Base-by-base conservation (phyloP, 2,797 vertebrate species). In the Numenius phaeopus region DNA sequence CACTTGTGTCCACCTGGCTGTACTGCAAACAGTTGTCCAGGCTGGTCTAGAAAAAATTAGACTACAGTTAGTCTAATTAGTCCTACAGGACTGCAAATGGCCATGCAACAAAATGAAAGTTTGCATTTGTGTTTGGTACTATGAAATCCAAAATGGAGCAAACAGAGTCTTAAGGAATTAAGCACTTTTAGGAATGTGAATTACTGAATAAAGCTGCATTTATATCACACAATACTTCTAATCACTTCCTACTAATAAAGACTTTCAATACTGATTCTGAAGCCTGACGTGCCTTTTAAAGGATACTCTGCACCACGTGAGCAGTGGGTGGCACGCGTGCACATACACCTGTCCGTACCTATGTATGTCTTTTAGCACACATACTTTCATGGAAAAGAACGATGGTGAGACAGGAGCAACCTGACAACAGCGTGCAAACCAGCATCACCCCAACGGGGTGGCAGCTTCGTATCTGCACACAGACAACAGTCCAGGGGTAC, bases 391-490 rank as follows among this genome's bases (percentile, higher is more conserved):
- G 29, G 71, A 88, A 94, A 79, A 3, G 13, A 44, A 49, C 8
- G 14, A 50, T 40, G 37, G 24, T 52, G 72, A 80, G n/a, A 77
- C 50, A 77, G 39, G n/a, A 88, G 14, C 11, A 80, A 40, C 15
- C 29, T 16, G 19, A 52, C 5, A 12, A 61, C 44, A 42, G 19
- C 2, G 8, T 42, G 21, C 49, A 46, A 72, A 67, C 29, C 30
- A 49, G 32, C 1, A 1, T 29, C 69, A 42, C 4, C 24, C 30
- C 5, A 3, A 8, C 3, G 34, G 26, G n/a, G 30, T n/a, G 40
- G 37, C 50, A 87, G 54, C 58, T 72, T 83, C 11, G 6, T 58
- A 69, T n/a, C 30, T 34, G 40, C 62, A 57, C 50, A n/a, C 4
- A 8, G 24, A n/a, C 26, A 72, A 40, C 21, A 83, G 70, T 22